A percentile compares a stretch with the other conserved stretches of the same genome.
Conservation (phyloP, 2,797 vertebrate genomes). For the Cuculus canorus region DNA sequence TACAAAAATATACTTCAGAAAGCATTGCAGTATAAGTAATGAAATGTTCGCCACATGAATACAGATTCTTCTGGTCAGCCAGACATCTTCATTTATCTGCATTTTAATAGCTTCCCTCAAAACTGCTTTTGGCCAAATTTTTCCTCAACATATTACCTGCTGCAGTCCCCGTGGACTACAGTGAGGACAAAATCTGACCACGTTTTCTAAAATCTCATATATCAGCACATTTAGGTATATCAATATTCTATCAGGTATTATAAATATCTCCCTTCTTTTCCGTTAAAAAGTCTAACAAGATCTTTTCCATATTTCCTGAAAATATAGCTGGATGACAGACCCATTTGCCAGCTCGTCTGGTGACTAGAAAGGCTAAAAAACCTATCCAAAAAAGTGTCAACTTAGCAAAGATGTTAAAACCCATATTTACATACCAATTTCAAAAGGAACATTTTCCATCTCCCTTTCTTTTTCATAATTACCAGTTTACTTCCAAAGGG, state of each 20-base stretch:
- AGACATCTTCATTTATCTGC: not conserved
- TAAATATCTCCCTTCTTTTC: not conserved
- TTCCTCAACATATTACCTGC: not conserved
- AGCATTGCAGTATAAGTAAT: not conserved
- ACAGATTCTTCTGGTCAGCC: not conserved
- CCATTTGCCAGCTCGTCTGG: not conserved
- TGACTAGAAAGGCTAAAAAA: not conserved
- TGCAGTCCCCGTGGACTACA: not conserved
- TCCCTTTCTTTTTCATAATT: not conserved
- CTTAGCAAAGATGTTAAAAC: not conserved
- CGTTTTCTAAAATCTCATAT: not conserved
- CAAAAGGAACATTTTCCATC: not conserved
- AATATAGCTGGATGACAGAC: not conserved
- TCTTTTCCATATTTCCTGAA: not conserved
- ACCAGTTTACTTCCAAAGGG: not conserved
- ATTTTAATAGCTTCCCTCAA: not conserved
- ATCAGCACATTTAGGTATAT: not conserved
- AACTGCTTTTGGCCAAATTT: not conserved
- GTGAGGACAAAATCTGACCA: not conserved
- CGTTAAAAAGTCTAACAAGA: not conserved
- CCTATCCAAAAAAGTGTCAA: not conserved
- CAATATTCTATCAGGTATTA: not conserved
- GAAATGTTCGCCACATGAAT: not conserved
- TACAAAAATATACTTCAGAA: constrained; percentile 49
- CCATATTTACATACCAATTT: not conserved